Evolutionary conservation across 2,113 vertebrate genomes (phyloP).

Genomic region (Cyphomyrus discorhynchus): DNA sequence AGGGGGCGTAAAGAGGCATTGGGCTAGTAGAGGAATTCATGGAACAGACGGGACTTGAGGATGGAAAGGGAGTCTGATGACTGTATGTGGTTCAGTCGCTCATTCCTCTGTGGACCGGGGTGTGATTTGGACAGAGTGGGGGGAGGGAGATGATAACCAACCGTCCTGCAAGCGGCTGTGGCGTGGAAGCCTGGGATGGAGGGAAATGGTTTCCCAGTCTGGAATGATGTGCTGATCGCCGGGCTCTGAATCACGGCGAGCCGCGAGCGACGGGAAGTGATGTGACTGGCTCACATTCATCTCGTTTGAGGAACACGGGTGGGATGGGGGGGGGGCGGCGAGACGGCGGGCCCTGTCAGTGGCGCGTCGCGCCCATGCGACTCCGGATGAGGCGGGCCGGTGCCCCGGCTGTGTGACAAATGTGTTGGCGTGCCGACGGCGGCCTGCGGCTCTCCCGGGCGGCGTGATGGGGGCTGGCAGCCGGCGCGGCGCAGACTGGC

Average conservation of each 20-base stretch:
- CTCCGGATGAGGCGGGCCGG: slow-evolving; percentile 27
- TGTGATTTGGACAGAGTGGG: not conserved
- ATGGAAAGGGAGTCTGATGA: not conserved
- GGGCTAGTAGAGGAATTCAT: not conserved
- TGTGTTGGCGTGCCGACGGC: slow-evolving; percentile 44
- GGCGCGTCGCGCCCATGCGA: slow-evolving; percentile 14
- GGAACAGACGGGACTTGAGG: not conserved
- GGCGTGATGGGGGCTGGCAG: slow-evolving; percentile 51
- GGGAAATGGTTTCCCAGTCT: not conserved
- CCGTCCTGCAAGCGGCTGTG: not conserved
- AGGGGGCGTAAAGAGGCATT: not conserved
- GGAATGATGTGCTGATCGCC: not conserved
- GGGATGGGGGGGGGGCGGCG: not conserved
- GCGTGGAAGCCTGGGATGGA: not conserved
- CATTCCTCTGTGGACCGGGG: not conserved
- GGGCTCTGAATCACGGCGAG: not conserved
- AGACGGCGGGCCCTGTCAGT: slow-evolving; percentile 17
- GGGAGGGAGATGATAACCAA: not conserved
- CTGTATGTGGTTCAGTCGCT: not conserved
- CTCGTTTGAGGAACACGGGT: not conserved
- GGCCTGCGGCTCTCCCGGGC: slow-evolving; percentile 39
- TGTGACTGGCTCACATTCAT: not conserved
- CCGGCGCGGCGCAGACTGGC: slow-evolving; percentile 31
- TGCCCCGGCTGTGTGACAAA: slow-evolving; percentile 42
- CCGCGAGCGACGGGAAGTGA: not conserved